phyloP scores from a whole-genome alignment of 2,113 vertebrate species.

The Hippocampus zosterae region DNA sequence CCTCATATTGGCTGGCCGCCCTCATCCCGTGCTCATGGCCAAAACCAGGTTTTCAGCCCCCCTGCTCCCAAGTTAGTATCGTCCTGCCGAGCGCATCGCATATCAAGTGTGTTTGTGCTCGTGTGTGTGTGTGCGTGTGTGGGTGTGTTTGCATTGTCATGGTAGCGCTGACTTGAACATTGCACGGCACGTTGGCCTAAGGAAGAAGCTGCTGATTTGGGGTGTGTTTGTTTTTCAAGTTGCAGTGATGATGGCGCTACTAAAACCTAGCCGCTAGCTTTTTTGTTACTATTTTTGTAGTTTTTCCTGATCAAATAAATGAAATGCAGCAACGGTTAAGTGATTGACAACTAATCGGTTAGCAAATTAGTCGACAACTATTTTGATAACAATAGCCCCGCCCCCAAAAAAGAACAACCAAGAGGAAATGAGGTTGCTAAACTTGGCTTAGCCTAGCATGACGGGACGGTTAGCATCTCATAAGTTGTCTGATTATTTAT shows the following conservation, averaged over 20 bases:
- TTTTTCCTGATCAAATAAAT: neutral
- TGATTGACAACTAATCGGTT: no score
- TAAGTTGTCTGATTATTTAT: neutral
- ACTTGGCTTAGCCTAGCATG: neutral
- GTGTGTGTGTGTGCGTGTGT: neutral
- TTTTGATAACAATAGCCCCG: no score
- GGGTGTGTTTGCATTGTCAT: neutral
- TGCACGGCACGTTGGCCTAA: neutral
- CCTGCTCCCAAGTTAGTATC: conserved; percentile 90
- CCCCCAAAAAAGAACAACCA: neutral
- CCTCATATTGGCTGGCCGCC: neutral
- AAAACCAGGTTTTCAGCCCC: conserved; percentile 80
- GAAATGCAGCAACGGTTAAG: no score
- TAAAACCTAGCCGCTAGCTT: neutral
- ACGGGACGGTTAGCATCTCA: neutral
- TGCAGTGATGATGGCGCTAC: neutral
- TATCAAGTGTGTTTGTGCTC: conserved; percentile 17
- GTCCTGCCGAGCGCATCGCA: conserved; percentile 30
- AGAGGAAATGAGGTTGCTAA: neutral
- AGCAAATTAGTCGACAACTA: no score
- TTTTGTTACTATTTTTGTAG: no score
- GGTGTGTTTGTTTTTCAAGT: neutral
- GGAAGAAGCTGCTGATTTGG: neutral
- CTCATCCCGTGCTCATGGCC: neutral
- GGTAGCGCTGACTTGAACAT: neutral